Evolutionary conservation across 2,888 invertebrate species (phyloP).

Genomic region (Agrenia bidenticulata): DNA sequence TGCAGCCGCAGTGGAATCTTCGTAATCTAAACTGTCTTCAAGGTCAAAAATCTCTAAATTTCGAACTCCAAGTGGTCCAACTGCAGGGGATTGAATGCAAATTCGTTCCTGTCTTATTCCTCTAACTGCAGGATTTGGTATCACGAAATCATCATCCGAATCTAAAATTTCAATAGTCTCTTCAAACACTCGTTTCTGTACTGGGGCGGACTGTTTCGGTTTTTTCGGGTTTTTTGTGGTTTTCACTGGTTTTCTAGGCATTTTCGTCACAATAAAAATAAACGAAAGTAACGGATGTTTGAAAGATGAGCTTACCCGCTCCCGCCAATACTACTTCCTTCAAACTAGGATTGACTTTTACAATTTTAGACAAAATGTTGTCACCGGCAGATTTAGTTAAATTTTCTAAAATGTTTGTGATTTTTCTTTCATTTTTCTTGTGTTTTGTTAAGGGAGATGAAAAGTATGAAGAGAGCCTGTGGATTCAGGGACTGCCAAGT

Average conservation of each 20-base stretch:
- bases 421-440: background rate
- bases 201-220: background rate
- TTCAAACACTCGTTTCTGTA: background rate
- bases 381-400: background rate
- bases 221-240: background rate
- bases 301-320: no score
- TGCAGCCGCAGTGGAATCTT: background rate
- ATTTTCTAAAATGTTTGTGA: background rate
- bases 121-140: conserved; percentile 4
- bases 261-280: no score
- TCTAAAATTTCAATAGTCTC: conserved; percentile 10
- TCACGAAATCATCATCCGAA: conserved; percentile 17
- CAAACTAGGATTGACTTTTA: no score
- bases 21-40: background rate
- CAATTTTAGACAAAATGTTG: no score
- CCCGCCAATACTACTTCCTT: no score
- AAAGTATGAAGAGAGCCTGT: conserved; percentile 81
- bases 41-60: background rate
- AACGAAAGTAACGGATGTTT: no score
- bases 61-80: background rate
- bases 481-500: conserved; percentile 78
- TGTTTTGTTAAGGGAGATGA: conserved; percentile 58
- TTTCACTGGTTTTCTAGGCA: background rate
- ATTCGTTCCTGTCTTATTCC: background rate
- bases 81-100: no score